Evolutionary conservation across 2,797 vertebrate genomes (phyloP), one percentile per base, ranked within the genome.

Genomic region (Odontamblyopus lacepedii): DNA sequence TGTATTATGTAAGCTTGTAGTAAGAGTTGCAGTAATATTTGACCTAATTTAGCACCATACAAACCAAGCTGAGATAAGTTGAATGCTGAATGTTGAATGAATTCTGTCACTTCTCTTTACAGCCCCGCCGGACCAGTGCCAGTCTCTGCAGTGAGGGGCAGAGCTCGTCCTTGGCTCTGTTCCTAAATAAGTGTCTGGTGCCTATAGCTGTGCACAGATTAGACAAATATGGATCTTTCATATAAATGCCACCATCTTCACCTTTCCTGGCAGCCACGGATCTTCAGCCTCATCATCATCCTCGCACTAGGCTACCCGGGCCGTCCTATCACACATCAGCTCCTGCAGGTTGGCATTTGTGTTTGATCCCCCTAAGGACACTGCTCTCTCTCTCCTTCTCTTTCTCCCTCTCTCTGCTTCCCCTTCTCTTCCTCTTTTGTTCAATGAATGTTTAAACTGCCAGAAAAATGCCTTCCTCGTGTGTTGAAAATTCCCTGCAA

Each of bases 201-300:
- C 83, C 76, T 79, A 69, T 56, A 69, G 75, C 77, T n/a, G 44
- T 1, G 15, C 76, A 69, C 26, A 85, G 78, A 86, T 85, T 70
- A 86, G 66, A 87, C 81, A 84, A 88, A 88, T 84, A 86, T 80
- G 78, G 78, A 90, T 87, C 77, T 81, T 74, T 63, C 72, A 69
- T 63, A 83, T 70, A 85, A 89, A 87, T 75, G 66, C 68, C 30
- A 68, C 63, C 19, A 29, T 75, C 27, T 72, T 85, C 82, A 85
- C 86, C 82, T 82, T 81, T 83, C 70, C 76, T 64, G 79, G 67
- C 82, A 74, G 83, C 63, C 44, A 81, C 69, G 82, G 83, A 82
- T 85, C 75, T 3, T 71, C 41, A 44, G 56, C 84, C 83, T 75
- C 83, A 85, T 88, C 78, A 80, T 69, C 76, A 38, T 70, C 75